Evolutionary conservation across 2,797 vertebrate genomes (phyloP).

Genomic region (Gephyroberyx darwinii): DNA sequence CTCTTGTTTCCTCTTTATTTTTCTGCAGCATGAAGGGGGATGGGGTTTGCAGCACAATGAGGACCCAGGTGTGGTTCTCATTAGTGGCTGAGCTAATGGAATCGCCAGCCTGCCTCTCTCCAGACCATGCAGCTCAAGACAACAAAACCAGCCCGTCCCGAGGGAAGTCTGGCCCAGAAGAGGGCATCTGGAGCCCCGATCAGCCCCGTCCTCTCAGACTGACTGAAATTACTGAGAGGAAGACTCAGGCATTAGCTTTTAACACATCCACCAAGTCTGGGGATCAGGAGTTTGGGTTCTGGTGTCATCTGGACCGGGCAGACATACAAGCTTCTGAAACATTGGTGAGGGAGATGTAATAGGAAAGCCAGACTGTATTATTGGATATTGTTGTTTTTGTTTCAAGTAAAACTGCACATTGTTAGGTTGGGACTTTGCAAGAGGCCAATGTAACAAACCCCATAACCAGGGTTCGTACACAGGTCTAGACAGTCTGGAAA

Average conservation of each 20-base stretch:
- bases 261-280: slow-evolving; percentile 5
- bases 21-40: slow-evolving; percentile 14
- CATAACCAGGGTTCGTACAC: no score
- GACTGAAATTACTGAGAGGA: slow-evolving; percentile 42
- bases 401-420: not conserved
- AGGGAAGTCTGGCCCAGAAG: slow-evolving; percentile 64
- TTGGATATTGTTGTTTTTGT: not conserved
- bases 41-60: slow-evolving; percentile 38
- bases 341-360: not conserved
- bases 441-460: not conserved
- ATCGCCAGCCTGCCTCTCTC: slow-evolving; percentile 59
- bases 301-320: not conserved
- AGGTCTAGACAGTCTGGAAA: no score
- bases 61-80: slow-evolving; percentile 79
- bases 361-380: no score
- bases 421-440: not conserved
- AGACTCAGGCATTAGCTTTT: slow-evolving; percentile 15
- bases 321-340: not conserved
- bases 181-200: slow-evolving; percentile 64
- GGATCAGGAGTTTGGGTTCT: not conserved
- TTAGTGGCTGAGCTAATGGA: slow-evolving; percentile 75
- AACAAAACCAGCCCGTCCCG: slow-evolving; percentile 57
- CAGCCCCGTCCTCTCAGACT: slow-evolving; percentile 42
- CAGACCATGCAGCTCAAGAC: slow-evolving; percentile 61
- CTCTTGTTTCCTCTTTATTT: not conserved